Percentiles rank a stretch among this genome's conserved stretches.
Evolutionary conservation across 1,140 invertebrate species (phyloP).

Genomic region (Battus philenor): DNA sequence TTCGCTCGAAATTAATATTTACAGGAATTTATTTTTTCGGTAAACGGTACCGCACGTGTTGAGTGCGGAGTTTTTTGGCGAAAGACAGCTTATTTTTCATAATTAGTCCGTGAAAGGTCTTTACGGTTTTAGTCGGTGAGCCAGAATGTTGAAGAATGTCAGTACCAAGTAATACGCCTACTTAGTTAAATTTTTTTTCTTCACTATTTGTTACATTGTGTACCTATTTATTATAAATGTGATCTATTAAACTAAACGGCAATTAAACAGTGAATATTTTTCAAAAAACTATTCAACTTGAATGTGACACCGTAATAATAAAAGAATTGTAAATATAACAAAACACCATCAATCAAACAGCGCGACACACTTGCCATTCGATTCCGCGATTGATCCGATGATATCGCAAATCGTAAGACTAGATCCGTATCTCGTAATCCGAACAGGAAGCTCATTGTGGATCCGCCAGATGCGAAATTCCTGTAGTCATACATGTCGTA

Average conservation of each 20-base stretch:
- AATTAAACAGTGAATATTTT: neutral
- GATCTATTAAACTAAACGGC: no score
- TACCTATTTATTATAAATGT: no score
- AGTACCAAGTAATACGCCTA: no score
- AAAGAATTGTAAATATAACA: conserved; percentile 8
- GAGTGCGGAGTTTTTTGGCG: conserved; percentile 46
- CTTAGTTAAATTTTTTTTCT: no score
- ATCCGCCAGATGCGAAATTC: conserved; percentile 70
- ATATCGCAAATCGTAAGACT: conserved; percentile 44
- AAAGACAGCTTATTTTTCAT: conserved; percentile 70
- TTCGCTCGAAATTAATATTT: conserved; percentile 67
- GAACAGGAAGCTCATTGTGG: conserved; percentile 70
- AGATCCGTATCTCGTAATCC: conserved; percentile 67
- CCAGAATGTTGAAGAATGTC: neutral
- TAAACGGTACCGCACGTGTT: conserved; percentile 69
- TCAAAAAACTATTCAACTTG: neutral
- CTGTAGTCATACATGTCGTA: conserved; percentile 32
- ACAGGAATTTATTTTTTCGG: conserved; percentile 44
- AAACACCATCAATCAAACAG: conserved; percentile 38
- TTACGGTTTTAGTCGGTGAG: conserved; percentile 1
- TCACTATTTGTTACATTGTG: neutral
- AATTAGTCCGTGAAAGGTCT: conserved; percentile 59
- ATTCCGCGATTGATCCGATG: conserved; percentile 21
- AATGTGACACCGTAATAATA: neutral
- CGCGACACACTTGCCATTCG: conserved; percentile 34